These are phyloP conservation scores for Grantiella picta DNA, from an alignment of 2,113 vertebrate genomes.

Conservation along the genomic window DNA sequence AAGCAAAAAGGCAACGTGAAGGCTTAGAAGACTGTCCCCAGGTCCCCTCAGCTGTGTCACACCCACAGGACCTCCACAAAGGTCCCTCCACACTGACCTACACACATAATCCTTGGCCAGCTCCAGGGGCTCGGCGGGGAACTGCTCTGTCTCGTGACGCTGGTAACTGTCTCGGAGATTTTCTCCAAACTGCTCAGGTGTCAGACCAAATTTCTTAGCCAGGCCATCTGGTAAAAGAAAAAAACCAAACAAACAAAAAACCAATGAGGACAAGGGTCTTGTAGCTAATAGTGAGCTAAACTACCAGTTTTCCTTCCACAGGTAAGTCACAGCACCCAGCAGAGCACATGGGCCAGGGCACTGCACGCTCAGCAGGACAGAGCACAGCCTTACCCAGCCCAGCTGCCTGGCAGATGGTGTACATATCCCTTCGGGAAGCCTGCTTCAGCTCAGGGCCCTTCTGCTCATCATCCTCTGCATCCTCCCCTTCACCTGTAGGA, in stretches of 20 bases:
- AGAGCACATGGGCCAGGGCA: background rate
- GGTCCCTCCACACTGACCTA: conserved; percentile 67
- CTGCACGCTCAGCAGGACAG: background rate
- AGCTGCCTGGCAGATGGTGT: conserved; percentile 94
- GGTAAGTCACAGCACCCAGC: background rate
- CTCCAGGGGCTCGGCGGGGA: conserved; percentile 94
- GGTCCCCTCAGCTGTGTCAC: background rate
- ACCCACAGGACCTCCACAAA: fast-evolving
- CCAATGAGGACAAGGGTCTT: background rate
- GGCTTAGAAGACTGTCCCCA: background rate
- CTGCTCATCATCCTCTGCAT: conserved; percentile 89
- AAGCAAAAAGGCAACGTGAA: background rate
- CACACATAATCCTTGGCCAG: conserved; percentile 97
- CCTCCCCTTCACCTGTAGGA: conserved; percentile 78
- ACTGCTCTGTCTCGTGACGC: conserved; percentile 96
- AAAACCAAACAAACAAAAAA: background rate
- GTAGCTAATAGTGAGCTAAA: background rate
- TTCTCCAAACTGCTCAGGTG: conserved; percentile 97
- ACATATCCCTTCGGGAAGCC: conserved; percentile 96
- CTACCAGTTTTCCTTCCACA: background rate
- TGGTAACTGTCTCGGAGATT: conserved; percentile 98
- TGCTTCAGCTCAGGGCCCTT: conserved; percentile 96
- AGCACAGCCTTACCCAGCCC: conserved; percentile 83
- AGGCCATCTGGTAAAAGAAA: conserved; percentile 80
- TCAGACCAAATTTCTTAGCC: conserved; percentile 97